Conservation (phyloP, 2,797 vertebrate genomes). For the Craterocephalus amniculus region DNA sequence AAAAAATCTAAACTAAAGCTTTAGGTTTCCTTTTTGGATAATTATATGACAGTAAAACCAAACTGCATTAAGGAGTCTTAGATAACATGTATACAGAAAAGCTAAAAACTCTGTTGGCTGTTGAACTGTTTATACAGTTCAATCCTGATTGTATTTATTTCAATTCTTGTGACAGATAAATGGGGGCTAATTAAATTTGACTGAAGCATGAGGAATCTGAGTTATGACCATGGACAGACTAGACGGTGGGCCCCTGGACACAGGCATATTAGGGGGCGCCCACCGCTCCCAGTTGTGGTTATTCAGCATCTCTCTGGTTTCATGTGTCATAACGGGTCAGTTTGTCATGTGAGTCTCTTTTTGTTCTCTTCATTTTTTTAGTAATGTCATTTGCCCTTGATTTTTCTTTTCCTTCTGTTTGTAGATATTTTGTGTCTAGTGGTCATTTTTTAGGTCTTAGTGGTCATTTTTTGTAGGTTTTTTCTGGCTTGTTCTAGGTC, state of each 20-base stretch:
- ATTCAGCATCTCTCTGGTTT: neutral
- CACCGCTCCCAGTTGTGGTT: neutral
- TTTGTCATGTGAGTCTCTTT: neutral
- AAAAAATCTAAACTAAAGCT: neutral
- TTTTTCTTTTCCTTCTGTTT: neutral
- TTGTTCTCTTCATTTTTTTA: neutral
- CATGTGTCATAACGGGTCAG: neutral
- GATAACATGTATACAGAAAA: neutral
- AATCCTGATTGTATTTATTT: neutral
- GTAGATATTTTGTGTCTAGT: neutral
- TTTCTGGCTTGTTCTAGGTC: neutral
- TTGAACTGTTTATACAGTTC: neutral
- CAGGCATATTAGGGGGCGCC: neutral
- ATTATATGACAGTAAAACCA: neutral
- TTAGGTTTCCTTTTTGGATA: neutral
- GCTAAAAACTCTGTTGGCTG: neutral
- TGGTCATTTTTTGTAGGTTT: neutral
- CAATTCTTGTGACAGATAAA: neutral
- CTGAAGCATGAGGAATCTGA: conserved; percentile 8
- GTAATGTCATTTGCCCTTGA: neutral
- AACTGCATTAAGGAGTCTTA: neutral
- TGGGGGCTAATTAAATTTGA: conserved; percentile 5
- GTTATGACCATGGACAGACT: neutral
- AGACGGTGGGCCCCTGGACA: neutral
- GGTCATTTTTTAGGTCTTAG: neutral